Evolutionary conservation across 2,797 vertebrate genomes (phyloP).

Genomic region (Cynodonichthys magdalenae): DNA sequence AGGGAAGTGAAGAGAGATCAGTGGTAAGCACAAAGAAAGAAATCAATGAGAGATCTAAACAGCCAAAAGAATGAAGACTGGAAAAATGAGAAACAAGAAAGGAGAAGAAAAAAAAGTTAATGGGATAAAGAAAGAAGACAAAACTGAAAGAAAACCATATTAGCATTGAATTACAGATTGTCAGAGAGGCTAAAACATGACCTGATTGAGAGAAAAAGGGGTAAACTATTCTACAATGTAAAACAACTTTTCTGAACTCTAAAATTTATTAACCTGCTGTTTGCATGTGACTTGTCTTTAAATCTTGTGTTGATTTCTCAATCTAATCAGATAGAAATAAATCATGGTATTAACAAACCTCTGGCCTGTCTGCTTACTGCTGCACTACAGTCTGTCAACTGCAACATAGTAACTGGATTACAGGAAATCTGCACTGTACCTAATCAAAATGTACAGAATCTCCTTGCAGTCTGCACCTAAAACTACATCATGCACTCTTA

Average conservation of each 20-base stretch:
- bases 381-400: slow-evolving; percentile 30
- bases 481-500: not conserved
- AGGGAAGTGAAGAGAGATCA: slow-evolving; percentile 33
- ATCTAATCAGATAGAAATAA: slow-evolving; percentile 38
- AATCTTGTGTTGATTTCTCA: slow-evolving; percentile 29
- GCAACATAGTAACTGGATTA: slow-evolving; percentile 9
- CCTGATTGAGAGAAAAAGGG: not conserved
- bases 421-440: not conserved
- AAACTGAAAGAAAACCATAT: not conserved
- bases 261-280: slow-evolving; percentile 27
- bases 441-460: slow-evolving; percentile 17
- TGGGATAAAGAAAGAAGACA: not conserved
- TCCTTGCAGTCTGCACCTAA: not conserved
- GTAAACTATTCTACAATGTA: too few relatives aligned
- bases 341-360: slow-evolving; percentile 38
- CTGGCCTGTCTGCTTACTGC: slow-evolving; percentile 20
- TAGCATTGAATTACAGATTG: not conserved
- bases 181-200: not conserved
- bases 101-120: not conserved
- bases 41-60: not conserved
- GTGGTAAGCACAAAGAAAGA: slow-evolving; percentile 4
- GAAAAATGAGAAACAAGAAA: not conserved
- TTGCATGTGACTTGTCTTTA: slow-evolving; percentile 21
- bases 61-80: not conserved
- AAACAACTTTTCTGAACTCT: not conserved